Evolutionary conservation across 2,888 invertebrate species (phyloP), one percentile per base, ranked within the genome.

Genomic region (Dorcus hopei): DNA sequence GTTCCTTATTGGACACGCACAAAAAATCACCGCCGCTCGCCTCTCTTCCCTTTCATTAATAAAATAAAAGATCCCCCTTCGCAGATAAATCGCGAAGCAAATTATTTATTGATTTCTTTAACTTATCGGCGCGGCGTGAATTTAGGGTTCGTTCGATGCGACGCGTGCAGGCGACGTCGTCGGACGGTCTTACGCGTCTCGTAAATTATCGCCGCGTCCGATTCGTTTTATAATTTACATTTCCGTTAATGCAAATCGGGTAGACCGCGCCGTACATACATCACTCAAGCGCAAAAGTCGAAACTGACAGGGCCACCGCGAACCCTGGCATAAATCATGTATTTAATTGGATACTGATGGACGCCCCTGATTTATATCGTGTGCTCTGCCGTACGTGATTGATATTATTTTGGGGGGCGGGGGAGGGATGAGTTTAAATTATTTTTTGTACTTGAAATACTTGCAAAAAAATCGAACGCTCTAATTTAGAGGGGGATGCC

Each of bases 271-370:
- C 9, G 16, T 50, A 16, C 8, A 19, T 55, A 55, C 33, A 55
- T 55, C 55, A 55, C 43, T 55, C 55, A 49, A 33, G 26, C 26
- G 26, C 26, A 33, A 55, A 55, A 49, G 55, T 55, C 50, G 50
- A 55, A 55, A 11, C 55, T 50, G 49, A 49, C 55, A 55, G 49
- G 42, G 41, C 49, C 16, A 41, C 55, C 42, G 41, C 45, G 45
- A 19, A 33, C 45, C 53, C 53, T 26, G 33, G 43, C 49, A 55
- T 55, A 55, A 55, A 55, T 50, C 55, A 55, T 16, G 41, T 48
- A 50, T 55, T 43, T 55, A 55, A 55, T 55, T 55, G 55, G 50
- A 55, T 55, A 55, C 49, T 55, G 55, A 49, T 49, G 42, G 52
- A 48, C 49, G 38, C 14, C 43, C 38, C 26, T 55, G 55, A 55